These are phyloP conservation scores for Xyrauchen texanus DNA, from an alignment of 2,113 vertebrate genomes.

Conservation along the genomic window DNA sequence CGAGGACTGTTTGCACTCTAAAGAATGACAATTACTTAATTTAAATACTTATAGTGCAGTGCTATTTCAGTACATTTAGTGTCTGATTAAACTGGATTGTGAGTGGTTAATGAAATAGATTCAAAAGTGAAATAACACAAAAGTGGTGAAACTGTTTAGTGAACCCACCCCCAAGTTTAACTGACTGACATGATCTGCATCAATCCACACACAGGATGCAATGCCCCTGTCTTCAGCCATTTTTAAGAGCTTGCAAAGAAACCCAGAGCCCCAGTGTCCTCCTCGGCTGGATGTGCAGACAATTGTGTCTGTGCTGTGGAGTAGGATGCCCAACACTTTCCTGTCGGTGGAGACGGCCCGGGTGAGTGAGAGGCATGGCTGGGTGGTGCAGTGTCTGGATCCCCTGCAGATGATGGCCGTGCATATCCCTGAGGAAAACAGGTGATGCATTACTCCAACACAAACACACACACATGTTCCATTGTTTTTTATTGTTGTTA, in stretches of 20 bases:
- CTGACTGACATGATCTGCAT: constrained; percentile 7
- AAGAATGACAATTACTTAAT: no score
- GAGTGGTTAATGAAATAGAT: no score
- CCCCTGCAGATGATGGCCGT: constrained; percentile 95
- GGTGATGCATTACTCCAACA: constrained; percentile 52
- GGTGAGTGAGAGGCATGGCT: constrained; percentile 93
- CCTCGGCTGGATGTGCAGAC: constrained; percentile 91
- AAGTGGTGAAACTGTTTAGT: background rate
- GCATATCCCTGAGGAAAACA: constrained; percentile 95
- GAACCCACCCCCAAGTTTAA: background rate
- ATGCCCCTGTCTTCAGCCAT: constrained; percentile 96
- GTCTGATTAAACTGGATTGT: no score
- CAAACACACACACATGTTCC: background rate
- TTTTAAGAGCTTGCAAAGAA: constrained; percentile 92
- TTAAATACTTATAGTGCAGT: no score
- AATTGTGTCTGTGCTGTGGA: constrained; percentile 92
- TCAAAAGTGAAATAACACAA: no score
- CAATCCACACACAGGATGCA: constrained; percentile 76
- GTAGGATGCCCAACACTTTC: constrained; percentile 93
- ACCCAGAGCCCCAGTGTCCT: constrained; percentile 91
- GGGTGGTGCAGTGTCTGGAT: constrained; percentile 92
- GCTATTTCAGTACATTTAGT: no score
- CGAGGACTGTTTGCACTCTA: no score
- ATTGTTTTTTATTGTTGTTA: no score
- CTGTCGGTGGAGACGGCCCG: constrained; percentile 88